Percentiles rank a stretch among this genome's conserved stretches.
phyloP scores from a whole-genome alignment of 2,113 vertebrate species.

The Clarias gariepinus region DNA sequence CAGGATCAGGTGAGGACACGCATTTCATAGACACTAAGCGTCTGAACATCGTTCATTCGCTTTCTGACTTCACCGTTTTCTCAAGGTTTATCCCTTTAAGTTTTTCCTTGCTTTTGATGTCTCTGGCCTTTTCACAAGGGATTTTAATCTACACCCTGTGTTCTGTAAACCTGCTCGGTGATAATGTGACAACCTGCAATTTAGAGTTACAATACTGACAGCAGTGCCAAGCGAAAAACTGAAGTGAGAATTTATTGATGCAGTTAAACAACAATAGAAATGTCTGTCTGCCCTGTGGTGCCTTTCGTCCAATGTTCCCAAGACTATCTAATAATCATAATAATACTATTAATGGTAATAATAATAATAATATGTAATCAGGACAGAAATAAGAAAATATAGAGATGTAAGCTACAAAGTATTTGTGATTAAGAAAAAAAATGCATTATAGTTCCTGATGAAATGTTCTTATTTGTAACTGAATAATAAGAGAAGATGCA shows the following conservation, averaged over 20 bases:
- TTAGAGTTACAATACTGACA: background rate
- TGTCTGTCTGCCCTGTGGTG: background rate
- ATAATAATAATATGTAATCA: background rate
- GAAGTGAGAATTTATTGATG: background rate
- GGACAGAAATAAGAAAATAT: background rate
- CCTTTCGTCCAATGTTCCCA: background rate
- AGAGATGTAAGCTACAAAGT: background rate
- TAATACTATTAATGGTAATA: background rate
- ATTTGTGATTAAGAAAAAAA: background rate
- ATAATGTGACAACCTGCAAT: background rate
- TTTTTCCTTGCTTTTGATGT: background rate
- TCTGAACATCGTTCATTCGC: background rate
- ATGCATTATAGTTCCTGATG: background rate
- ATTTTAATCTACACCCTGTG: background rate
- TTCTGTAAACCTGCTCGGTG: background rate
- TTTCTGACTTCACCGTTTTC: background rate
- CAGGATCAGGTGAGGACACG: constrained; percentile 91
- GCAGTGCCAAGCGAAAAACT: background rate
- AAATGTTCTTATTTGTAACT: no score
- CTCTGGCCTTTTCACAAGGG: background rate
- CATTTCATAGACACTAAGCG: constrained; percentile 72
- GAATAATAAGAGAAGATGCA: background rate
- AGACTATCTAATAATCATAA: background rate
- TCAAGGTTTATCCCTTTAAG: constrained; percentile 1
- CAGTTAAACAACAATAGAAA: background rate